Conservation (phyloP, 1,140 invertebrate species). For the Elymnias hypermnestra region DNA sequence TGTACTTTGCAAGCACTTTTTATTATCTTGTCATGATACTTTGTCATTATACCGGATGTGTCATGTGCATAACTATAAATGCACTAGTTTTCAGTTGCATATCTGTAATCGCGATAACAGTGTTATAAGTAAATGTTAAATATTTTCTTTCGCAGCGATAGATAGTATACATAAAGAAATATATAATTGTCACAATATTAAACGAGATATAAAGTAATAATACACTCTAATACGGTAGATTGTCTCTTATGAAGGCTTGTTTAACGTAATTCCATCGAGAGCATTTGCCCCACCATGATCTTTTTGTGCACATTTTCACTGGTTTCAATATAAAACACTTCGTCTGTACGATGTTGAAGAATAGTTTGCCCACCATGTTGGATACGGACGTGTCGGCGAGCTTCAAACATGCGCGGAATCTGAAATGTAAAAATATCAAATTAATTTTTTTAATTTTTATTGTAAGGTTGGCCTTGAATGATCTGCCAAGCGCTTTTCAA, state of each 20-base stretch:
- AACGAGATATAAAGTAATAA: neutral
- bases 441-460: too few relatives aligned
- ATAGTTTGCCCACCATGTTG: constrained; percentile 93
- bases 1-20: too few relatives aligned
- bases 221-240: constrained; percentile 65
- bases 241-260: constrained; percentile 85
- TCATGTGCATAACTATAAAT: too few relatives aligned
- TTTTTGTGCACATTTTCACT: constrained; percentile 84
- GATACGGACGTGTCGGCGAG: constrained; percentile 88
- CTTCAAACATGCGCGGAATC: constrained; percentile 94
- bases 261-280: constrained; percentile 81
- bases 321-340: constrained; percentile 93
- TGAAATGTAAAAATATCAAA: constrained; percentile 69
- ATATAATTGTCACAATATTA: neutral
- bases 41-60: too few relatives aligned
- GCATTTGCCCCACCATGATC: constrained; percentile 91
- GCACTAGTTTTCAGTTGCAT: too few relatives aligned
- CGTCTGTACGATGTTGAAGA: constrained; percentile 95
- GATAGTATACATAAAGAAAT: neutral
- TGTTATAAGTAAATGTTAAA: too few relatives aligned
- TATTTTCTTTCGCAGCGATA: too few relatives aligned
- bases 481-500: too few relatives aligned
- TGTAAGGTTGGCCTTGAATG: too few relatives aligned
- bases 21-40: too few relatives aligned
- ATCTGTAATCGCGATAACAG: too few relatives aligned